These are phyloP conservation scores for Dolichoris vasculosae DNA, from an alignment of 1,140 invertebrate species.

Conservation along the genomic window DNA sequence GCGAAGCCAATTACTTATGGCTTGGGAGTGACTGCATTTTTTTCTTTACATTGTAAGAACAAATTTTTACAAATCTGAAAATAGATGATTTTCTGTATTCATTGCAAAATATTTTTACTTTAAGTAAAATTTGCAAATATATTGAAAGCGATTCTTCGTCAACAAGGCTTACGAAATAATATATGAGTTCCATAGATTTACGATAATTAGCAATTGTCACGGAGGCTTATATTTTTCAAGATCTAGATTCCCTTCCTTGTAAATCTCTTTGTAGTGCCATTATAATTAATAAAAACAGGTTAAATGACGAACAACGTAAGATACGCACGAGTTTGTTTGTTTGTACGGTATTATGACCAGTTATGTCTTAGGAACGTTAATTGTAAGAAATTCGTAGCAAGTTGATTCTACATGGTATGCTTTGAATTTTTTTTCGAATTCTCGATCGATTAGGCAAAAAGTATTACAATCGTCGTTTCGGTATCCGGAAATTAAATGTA, in stretches of 20 bases:
- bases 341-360: neutral
- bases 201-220: neutral
- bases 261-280: neutral
- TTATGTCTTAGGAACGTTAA: neutral
- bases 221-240: neutral
- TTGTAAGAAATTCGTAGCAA: neutral
- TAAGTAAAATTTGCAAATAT: neutral
- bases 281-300: neutral
- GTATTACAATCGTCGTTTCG: neutral
- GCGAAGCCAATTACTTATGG: conserved; percentile 32
- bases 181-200: neutral
- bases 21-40: neutral
- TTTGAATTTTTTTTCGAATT: no score
- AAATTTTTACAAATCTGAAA: neutral
- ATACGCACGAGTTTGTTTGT: neutral
- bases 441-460: neutral
- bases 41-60: neutral
- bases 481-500: no score
- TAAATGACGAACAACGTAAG: neutral
- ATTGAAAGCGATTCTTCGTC: neutral
- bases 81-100: neutral
- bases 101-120: neutral
- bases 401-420: neutral
- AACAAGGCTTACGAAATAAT: neutral
- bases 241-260: no score